phyloP scores from a whole-genome alignment of 1,140 invertebrate species.

The Polyergus mexicanus region DNA sequence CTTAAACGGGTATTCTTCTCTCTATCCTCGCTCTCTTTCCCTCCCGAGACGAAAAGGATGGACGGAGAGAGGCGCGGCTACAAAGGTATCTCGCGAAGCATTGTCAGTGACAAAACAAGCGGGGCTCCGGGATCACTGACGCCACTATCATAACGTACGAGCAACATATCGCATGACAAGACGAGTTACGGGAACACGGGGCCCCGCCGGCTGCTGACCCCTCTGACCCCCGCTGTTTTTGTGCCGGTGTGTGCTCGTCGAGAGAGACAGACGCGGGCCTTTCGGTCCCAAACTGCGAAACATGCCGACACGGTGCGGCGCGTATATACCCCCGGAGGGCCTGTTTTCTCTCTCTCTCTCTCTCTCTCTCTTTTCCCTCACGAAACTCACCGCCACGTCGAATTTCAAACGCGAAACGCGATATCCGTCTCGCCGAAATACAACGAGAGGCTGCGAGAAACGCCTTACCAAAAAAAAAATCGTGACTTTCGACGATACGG shows the following conservation, averaged over 20 bases:
- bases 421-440: conserved; percentile 56
- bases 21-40: conserved; percentile 23
- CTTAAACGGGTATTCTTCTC: neutral
- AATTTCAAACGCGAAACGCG: conserved; percentile 70
- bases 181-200: conserved; percentile 70
- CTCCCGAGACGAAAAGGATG: neutral
- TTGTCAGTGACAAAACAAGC: conserved; percentile 77
- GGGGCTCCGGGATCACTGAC: conserved; percentile 66
- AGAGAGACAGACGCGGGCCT: conserved; percentile 55
- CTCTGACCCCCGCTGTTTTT: conserved; percentile 77
- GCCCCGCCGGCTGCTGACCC: conserved; percentile 73
- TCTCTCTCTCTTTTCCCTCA: conserved; percentile 42
- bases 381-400: conserved; percentile 64
- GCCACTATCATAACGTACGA: conserved; percentile 79
- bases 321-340: conserved; percentile 46
- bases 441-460: neutral
- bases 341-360: neutral
- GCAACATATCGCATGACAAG: conserved; percentile 80
- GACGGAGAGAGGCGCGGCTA: conserved; percentile 42
- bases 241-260: conserved; percentile 67
- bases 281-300: conserved; percentile 73
- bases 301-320: conserved; percentile 73
- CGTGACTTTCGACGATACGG: neutral
- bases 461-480: no score
- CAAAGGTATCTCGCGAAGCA: conserved; percentile 69